Conservation (phyloP, 2,113 vertebrate species). For the Scomber colias region DNA sequence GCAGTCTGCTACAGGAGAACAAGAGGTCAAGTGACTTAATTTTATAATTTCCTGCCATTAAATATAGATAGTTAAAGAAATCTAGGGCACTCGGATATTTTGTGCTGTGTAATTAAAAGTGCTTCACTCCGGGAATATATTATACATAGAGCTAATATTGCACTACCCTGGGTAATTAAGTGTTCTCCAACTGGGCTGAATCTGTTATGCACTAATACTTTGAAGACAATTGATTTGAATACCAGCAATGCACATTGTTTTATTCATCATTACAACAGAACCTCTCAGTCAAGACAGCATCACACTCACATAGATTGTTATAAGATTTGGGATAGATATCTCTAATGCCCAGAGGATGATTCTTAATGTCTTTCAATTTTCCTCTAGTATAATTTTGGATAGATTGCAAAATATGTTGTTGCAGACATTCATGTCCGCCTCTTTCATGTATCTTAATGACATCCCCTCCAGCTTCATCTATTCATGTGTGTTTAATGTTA, state of each 20-base stretch:
- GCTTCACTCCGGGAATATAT: conserved; percentile 8
- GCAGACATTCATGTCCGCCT: too few relatives aligned
- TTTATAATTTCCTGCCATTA: conserved; percentile 1
- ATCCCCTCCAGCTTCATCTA: background rate
- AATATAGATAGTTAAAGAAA: background rate
- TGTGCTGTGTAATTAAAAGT: conserved; percentile 20
- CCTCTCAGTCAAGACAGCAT: conserved; percentile 3
- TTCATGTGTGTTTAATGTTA: too few relatives aligned
- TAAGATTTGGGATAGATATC: too few relatives aligned
- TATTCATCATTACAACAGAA: background rate
- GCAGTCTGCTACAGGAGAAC: background rate
- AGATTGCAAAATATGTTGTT: too few relatives aligned
- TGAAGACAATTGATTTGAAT: background rate
- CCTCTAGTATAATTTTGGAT: too few relatives aligned
- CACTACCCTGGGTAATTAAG: conserved; percentile 14
- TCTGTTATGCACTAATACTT: conserved; percentile 14
- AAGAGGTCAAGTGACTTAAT: conserved; percentile 12
- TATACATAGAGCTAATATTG: conserved; percentile 11
- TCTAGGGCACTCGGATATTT: background rate
- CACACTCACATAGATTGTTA: background rate
- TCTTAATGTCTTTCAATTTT: too few relatives aligned
- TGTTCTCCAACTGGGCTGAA: conserved; percentile 17
- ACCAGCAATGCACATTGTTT: background rate
- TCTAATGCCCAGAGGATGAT: too few relatives aligned
- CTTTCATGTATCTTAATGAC: too few relatives aligned